Percentiles rank a stretch among this genome's conserved stretches.
phyloP scores from a whole-genome alignment of 2,113 vertebrate genomes.

The Emydocephalus ijimae region DNA sequence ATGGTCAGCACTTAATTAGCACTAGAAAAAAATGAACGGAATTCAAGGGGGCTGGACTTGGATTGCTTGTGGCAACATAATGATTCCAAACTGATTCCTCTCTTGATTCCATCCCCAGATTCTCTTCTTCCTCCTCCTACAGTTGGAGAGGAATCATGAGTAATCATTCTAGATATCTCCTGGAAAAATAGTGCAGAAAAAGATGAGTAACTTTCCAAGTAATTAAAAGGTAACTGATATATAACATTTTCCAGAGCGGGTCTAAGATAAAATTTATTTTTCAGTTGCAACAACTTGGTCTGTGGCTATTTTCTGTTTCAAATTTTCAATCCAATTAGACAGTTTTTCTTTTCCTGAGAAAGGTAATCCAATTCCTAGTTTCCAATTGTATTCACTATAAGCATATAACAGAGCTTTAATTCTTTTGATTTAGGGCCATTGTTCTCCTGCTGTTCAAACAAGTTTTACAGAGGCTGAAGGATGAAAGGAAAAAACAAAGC shows the following conservation, averaged over 20 bases:
- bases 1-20: not conserved
- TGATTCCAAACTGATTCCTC: not conserved
- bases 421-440: not conserved
- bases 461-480: not conserved
- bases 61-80: not conserved
- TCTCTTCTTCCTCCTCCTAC: not conserved
- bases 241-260: conserved; percentile 18
- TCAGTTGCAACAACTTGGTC: conserved; percentile 32
- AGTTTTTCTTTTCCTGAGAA: conserved; percentile 7
- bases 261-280: conserved; percentile 31
- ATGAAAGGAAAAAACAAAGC: not conserved
- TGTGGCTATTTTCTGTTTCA: conserved; percentile 14
- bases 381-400: conserved; percentile 25
- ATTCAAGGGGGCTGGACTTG: not conserved
- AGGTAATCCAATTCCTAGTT: conserved; percentile 1
- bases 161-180: not conserved
- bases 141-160: not conserved
- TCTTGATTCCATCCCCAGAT: not conserved
- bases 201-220: conserved; percentile 17
- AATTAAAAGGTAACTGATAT: not conserved
- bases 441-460: not conserved
- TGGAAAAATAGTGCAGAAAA: not conserved
- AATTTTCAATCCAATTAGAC: conserved; percentile 29
- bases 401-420: conserved; percentile 16
- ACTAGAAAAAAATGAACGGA: not conserved